These are phyloP conservation scores for Entomobrya multifasciata DNA, from an alignment of 2,888 invertebrate genomes.

Conservation along the genomic window DNA sequence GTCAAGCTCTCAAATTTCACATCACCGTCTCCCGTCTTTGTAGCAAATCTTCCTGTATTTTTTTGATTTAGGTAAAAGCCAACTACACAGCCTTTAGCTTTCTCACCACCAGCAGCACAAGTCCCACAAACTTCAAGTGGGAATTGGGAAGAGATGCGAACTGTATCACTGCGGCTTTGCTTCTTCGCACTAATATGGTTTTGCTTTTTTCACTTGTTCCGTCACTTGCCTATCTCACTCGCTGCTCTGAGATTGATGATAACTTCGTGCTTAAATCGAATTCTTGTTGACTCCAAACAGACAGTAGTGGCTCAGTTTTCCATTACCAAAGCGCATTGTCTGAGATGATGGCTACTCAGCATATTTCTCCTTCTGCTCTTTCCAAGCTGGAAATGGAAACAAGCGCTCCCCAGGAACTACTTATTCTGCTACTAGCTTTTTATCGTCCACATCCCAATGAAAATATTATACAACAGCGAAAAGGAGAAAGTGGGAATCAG, in stretches of 20 bases:
- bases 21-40: conserved; percentile 1
- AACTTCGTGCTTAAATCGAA: conserved; percentile 59
- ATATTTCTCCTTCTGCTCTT: not conserved
- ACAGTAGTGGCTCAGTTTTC: conserved; percentile 46
- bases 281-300: conserved; percentile 51
- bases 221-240: conserved; percentile 42
- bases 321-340: conserved; percentile 35
- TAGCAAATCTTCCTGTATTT: conserved; percentile 7
- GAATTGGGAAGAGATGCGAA: conserved; percentile 14
- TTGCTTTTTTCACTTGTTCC: conserved; percentile 21
- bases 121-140: not conserved
- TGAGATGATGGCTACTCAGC: conserved; percentile 36
- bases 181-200: not conserved
- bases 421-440: not conserved
- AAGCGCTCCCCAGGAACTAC: conserved; percentile 5
- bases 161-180: conserved; percentile 22
- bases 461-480: not conserved
- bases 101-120: not conserved
- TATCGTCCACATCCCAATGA: not conserved
- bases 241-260: conserved; percentile 49
- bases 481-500: not conserved
- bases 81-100: not conserved
- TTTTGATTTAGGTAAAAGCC: not conserved
- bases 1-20: conserved; percentile 30
- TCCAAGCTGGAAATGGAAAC: conserved; percentile 3